Evolutionary conservation across 2,888 invertebrate genomes (phyloP).

Genomic region (Dioctria linearis): DNA sequence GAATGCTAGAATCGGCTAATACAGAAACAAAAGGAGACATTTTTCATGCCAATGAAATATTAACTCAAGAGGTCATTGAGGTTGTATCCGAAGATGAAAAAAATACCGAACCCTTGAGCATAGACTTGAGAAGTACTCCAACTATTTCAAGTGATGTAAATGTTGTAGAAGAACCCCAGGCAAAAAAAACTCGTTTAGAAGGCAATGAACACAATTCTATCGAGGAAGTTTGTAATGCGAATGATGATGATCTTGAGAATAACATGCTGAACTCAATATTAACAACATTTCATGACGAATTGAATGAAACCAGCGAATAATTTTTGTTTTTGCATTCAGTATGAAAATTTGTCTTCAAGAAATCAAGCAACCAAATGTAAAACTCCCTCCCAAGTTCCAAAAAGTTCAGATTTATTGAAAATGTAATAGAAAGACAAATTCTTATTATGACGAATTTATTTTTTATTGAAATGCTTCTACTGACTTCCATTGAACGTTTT

Average conservation of each 20-base stretch:
- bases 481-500: too few species aligned
- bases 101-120: neutral
- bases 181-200: conserved; percentile 9
- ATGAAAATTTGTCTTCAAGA: too few species aligned
- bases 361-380: too few species aligned
- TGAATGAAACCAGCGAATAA: conserved; percentile 37
- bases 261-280: conserved; percentile 24
- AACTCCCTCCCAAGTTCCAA: too few species aligned
- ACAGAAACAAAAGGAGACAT: too few species aligned
- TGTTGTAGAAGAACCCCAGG: neutral
- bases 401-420: too few species aligned
- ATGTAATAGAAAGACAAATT: too few species aligned
- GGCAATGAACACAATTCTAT: neutral
- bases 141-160: neutral
- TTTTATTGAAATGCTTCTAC: too few species aligned
- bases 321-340: too few species aligned
- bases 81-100: neutral
- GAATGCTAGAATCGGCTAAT: neutral
- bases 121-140: neutral
- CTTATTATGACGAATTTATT: too few species aligned
- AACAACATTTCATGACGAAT: conserved; percentile 39
- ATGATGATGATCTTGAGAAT: conserved; percentile 2
- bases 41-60: too few species aligned
- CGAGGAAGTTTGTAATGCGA: neutral
- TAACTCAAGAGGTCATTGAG: conserved; percentile 52